Evolutionary conservation across 2,888 invertebrate genomes (phyloP), one percentile per base, ranked within the genome.

Genomic region (Hirtodrosophila cameraria): DNA sequence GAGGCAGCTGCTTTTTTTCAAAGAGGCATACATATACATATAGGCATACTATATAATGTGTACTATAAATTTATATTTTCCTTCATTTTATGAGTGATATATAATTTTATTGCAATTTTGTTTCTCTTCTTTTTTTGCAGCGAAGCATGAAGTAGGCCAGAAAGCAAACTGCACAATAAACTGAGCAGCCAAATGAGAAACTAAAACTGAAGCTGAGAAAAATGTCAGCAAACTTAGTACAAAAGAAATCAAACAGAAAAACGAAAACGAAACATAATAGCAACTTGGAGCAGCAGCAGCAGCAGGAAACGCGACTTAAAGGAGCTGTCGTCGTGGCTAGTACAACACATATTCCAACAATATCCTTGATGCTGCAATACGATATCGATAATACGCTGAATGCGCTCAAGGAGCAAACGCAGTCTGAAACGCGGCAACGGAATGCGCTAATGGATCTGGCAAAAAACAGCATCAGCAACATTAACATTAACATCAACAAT

Each of bases 331-430:
- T 38, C 39, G 71, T 50, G 39, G 60, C 55, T 15, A 48, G 42
- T 48, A 13, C 36, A 12, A 43, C 2, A 42, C 68, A 73, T 33
- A 41, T 77, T 18, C 74, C 76, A 2, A 86, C 88, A 58, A 89
- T 91, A 79, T 90, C 90, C 68, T 73, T 89, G 57, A 89, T 90
- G 88, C 77, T 90, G 49, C 90, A 90, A 70, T 91, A 91, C 84
- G 90, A 90, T 63, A 89, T 90, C 54, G 90, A 90, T 67, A 90
- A 90, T 53, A 90, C 90, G 20, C 62, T 90, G 55, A 91, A 91
- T 80, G 87, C 88, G 31, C 87, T 90, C 52, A 89, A 90, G 67
- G 90, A 90, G 73, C 90, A 88, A 18, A 67, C 50, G 36, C 64
- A 46, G 15, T 36, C 46, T 16, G 30, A 55, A n/a, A 7, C 33